Percentiles rank a stretch among this genome's conserved stretches.
These are phyloP conservation scores for Lucinisca nassula DNA, from an alignment of 2,888 invertebrate species.

Conservation along the genomic window DNA sequence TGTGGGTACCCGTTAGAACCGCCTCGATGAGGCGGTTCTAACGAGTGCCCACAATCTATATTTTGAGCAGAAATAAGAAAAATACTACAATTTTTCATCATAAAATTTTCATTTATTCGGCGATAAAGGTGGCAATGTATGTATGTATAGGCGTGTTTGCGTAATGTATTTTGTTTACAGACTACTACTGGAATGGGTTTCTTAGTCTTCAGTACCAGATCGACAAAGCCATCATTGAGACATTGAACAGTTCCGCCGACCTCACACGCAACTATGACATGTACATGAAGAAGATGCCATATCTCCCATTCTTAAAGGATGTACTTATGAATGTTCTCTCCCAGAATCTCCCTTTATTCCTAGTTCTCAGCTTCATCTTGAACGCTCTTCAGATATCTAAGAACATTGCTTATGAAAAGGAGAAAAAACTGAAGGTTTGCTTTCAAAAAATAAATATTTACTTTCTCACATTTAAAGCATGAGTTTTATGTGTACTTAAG, in stretches of 20 bases:
- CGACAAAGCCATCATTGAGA: constrained; percentile 88
- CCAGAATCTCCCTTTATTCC: constrained; percentile 92
- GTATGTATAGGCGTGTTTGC: no score
- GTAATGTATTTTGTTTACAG: no score
- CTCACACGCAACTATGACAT: constrained; percentile 88
- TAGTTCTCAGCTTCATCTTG: constrained; percentile 94
- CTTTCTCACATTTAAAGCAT: no score
- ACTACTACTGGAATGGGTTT: constrained; percentile 91
- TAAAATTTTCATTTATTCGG: no score
- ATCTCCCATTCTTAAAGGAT: constrained; percentile 92
- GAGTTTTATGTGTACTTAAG: no score
- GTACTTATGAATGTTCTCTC: constrained; percentile 91
- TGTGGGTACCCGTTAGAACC: no score
- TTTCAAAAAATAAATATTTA: no score
- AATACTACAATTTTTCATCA: no score
- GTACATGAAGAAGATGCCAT: constrained; percentile 91
- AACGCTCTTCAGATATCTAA: constrained; percentile 93
- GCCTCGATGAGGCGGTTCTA: no score
- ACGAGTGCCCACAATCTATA: no score
- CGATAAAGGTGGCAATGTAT: no score
- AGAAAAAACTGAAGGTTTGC: constrained; percentile 88
- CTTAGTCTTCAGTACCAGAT: constrained; percentile 91
- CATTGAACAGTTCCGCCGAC: constrained; percentile 25
- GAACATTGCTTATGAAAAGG: constrained; percentile 93
- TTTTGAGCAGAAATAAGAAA: no score